These are phyloP conservation scores for Lithophane leautieri DNA, from an alignment of 2,888 invertebrate genomes.

Conservation along the genomic window DNA sequence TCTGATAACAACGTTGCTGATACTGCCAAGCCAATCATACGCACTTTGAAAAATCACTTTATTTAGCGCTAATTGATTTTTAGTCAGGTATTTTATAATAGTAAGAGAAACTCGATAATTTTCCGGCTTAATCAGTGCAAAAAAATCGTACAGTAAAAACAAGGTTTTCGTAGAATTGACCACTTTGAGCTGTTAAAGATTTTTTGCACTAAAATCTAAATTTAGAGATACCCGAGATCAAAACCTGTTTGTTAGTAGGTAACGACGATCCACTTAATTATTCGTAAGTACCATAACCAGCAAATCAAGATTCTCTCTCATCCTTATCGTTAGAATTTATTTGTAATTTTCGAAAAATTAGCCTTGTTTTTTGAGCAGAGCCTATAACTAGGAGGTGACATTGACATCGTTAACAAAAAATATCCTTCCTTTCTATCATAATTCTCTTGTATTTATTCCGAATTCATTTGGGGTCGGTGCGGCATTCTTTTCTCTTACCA, in stretches of 20 bases:
- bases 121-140: conserved; percentile 8
- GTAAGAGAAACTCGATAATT: conserved; percentile 27
- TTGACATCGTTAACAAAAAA: neutral
- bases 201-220: conserved; percentile 36
- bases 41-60: conserved; percentile 1
- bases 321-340: neutral
- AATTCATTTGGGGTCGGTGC: neutral
- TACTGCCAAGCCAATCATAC: neutral
- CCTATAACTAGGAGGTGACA: no score
- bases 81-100: no score
- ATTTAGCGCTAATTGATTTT: conserved; percentile 23
- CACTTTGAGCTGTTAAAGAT: neutral
- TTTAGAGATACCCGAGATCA: conserved; percentile 2
- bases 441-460: neutral
- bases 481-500: neutral
- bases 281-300: conserved; percentile 3
- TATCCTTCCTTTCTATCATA: no score
- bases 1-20: neutral
- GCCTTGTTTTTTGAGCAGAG: neutral
- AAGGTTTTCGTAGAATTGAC: conserved; percentile 12
- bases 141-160: neutral
- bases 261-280: neutral
- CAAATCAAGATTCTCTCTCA: conserved; percentile 15
- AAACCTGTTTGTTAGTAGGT: conserved; percentile 33
- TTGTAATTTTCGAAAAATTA: neutral